Evolutionary conservation across 2,888 invertebrate genomes (phyloP).

Genomic region (Cephus rjabovi): DNA sequence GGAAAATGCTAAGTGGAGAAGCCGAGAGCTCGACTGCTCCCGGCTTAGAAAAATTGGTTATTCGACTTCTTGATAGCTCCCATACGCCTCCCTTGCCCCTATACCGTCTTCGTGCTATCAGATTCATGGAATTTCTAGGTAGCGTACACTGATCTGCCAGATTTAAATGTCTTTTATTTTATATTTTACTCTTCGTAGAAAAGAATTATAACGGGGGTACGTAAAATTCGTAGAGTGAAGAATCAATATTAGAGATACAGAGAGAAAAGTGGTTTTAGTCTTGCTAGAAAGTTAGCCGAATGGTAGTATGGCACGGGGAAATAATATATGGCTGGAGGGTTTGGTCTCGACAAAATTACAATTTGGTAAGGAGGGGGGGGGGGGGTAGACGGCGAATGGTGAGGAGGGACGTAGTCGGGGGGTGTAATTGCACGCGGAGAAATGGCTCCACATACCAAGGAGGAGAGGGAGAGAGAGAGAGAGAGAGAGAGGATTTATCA

Average conservation of each 20-base stretch:
- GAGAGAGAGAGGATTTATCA: conserved; percentile 58
- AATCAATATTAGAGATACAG: not conserved
- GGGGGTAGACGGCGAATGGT: not conserved
- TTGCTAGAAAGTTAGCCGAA: conserved; percentile 37
- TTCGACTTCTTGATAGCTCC: conserved; percentile 12
- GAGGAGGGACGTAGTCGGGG: conserved; percentile 21
- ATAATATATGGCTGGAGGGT: conserved; percentile 53
- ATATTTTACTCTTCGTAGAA: not conserved
- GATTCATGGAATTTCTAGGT: not conserved
- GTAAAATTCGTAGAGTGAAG: conserved; percentile 27
- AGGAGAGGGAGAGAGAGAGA: conserved; percentile 27
- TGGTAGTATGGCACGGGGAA: conserved; percentile 41
- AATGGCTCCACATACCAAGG: conserved; percentile 61
- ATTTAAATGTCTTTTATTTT: not conserved
- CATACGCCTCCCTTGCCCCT: not conserved
- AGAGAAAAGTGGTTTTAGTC: not conserved
- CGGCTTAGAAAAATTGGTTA: conserved; percentile 13
- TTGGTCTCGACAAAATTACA: conserved; percentile 61
- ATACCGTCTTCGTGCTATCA: not conserved
- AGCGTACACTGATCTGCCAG: not conserved
- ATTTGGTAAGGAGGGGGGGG: conserved; percentile 39
- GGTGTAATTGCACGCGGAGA: conserved; percentile 63
- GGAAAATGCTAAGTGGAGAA: conserved; percentile 17
- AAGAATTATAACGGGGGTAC: conserved; percentile 4
- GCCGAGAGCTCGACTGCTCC: conserved; percentile 6